Base-by-base conservation (phyloP, 2,113 vertebrate species). In the Engystomops pustulosus region DNA sequence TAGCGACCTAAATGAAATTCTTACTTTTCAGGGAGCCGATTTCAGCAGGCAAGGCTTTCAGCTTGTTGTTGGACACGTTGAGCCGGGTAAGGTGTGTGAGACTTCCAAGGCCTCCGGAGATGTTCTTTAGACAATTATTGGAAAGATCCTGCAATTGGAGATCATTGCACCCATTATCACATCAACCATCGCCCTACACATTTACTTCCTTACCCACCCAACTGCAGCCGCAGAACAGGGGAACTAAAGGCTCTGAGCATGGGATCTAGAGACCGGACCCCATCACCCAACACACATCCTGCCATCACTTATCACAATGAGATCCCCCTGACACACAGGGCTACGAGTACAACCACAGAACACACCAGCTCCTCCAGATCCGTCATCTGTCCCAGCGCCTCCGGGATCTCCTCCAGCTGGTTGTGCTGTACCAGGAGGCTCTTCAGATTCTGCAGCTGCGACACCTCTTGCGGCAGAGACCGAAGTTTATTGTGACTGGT, bases 391-490 rank as follows among this genome's bases (percentile, higher is more conserved):
- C 96, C 95, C 82, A 99, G 90, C 30, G 94, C 93, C 41, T 93
- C 92, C 0, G 97, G 94, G 38, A 99, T 85, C 30, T 62, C 81
- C 9, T 92, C 90, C 30, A 99, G 89, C 83, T 95, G 92, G 67
- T 99, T 99, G 88, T 97, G 92, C 74, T 99, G 96, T 14, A 98
- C 84, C 30, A 96, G 93, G 0, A 99, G 91, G 85, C 91, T 93
- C 75, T 86, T 92, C 76, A 99, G 90, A n/a, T 86, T 94, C 20
- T 89, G 91, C 85, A 99, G 90, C 44, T 88, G 86, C 84, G 88
- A 90, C 85, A 98, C 47, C 86, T 97, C 95, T 77, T 91, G 87
- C 0, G 97, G 97, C 55, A 99, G 83, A 1, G 88, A 89, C 58
- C 83, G 90, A 91, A 99, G 88, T 78, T 96, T 93, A 91, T 99